Evolutionary conservation across 2,888 invertebrate genomes (phyloP).

Genomic region (Nomada ferruginata): DNA sequence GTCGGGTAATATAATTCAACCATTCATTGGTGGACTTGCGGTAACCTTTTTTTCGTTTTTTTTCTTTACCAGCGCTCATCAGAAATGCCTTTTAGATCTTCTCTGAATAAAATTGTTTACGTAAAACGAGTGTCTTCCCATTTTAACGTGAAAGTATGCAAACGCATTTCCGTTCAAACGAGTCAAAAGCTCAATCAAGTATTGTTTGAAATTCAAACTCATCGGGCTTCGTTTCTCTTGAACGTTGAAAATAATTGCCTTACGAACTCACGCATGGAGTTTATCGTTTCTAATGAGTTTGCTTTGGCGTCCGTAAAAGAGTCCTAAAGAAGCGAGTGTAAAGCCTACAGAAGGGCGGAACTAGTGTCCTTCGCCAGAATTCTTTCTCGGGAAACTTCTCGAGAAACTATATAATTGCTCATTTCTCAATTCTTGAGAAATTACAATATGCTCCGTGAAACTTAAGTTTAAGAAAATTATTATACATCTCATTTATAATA

Average conservation of each 20-base stretch:
- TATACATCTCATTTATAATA: too few species aligned
- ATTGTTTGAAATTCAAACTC: not conserved
- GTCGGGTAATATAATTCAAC: constrained; percentile 32
- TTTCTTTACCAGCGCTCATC: not conserved
- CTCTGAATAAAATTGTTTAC: not conserved
- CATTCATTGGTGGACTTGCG: constrained; percentile 34
- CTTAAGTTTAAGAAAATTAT: too few species aligned
- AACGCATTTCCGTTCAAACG: not conserved
- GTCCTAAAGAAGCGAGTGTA: not conserved
- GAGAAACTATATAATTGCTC: too few species aligned
- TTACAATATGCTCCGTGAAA: too few species aligned
- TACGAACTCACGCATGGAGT: not conserved
- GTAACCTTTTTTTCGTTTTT: constrained; percentile 24
- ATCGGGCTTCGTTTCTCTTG: not conserved
- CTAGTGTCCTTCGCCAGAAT: too few species aligned
- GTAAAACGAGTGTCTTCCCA: too few species aligned
- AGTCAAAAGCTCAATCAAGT: not conserved
- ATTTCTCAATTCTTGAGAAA: too few species aligned
- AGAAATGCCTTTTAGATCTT: not conserved
- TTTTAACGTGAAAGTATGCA: not conserved
- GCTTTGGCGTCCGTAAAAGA: not conserved
- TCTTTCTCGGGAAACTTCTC: too few species aligned
- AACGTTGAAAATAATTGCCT: too few species aligned
- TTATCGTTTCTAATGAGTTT: not conserved
- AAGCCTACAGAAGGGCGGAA: not conserved